Evolutionary conservation across 1,140 invertebrate genomes (phyloP).

Genomic region (Zaprionus lachaisei): DNA sequence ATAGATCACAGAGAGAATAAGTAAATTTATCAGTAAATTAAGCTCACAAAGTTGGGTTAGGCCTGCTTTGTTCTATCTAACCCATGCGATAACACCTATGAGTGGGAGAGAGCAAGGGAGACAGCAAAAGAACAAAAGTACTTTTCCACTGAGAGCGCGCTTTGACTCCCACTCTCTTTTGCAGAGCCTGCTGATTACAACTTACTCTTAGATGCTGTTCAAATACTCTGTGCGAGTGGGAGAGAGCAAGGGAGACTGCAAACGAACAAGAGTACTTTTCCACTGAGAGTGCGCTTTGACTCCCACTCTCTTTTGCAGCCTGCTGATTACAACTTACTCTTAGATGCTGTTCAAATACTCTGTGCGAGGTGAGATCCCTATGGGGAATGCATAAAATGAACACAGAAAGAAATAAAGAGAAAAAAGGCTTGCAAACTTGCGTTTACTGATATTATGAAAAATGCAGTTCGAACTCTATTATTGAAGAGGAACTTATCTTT

Average conservation of each 20-base stretch:
- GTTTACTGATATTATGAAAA: too few relatives aligned
- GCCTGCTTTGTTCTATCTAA: slow-evolving; percentile 1
- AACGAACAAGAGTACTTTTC: neutral
- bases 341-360: neutral
- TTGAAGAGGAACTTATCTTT: too few relatives aligned
- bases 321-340: neutral
- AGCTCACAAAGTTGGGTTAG: slow-evolving; percentile 7
- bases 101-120: neutral
- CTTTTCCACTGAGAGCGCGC: neutral
- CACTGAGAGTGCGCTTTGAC: neutral
- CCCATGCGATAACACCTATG: neutral
- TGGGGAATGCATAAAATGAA: neutral
- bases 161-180: neutral
- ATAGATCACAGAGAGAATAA: neutral
- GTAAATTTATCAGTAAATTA: neutral
- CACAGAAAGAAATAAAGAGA: too few relatives aligned
- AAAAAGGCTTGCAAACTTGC: too few relatives aligned
- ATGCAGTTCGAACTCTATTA: too few relatives aligned
- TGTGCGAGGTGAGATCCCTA: too few relatives aligned
- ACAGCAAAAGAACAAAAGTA: neutral
- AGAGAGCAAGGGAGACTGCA: neutral
- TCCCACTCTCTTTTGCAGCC: neutral
- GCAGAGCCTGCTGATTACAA: neutral
- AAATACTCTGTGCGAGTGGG: neutral
- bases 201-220: neutral